Base-by-base conservation (phyloP, 2,113 vertebrate species). In the Gobiocypris rarus region DNA sequence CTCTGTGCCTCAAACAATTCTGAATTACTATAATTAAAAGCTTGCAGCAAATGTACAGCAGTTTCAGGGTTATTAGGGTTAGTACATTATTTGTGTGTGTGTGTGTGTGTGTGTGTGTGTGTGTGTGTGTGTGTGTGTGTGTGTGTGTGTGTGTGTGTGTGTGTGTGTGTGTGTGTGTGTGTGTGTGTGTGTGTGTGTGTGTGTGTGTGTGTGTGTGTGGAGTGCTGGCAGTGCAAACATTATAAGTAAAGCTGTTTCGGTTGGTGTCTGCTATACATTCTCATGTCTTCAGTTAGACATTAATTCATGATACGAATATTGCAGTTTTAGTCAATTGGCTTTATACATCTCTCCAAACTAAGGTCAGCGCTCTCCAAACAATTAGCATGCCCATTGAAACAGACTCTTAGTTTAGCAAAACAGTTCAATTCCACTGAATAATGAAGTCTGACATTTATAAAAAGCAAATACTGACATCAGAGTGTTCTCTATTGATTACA, bases 1-100 rank as follows among this genome's bases (percentile, higher is more conserved):
- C 79, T 59, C 54, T 45, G 65, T 22, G 76, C 61, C 31, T 52
- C 63, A 78, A 22, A 67, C 52, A 59, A 43, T 48, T 70, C 17
- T 54, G 9, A 63, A 82, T 71, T 78, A 73, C 31, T 81, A 45
- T 65, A 71, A 87, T 45, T 84, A 67, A 70, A 65, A 69, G 58
- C 78, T 59, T 78, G 22, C 79, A 82, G 48, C 69, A 56, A 70
- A 54, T 41, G 48, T 58, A 24, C 52, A 50, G 15, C 83, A 69
- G 63, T 83, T 79, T 38, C 38, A 52, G 13, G 17, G 50, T 41
- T 73, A 19, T 78, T 69, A 69, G 10, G 74, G 67, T 79, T 56
- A 78, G 70, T 50, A 26, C 76, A 61, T 56, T 73, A 73, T 78
- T 43, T 52, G 6, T 52, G 50, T 52, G 50, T 52, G 50, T 48